Base-by-base conservation (phyloP, 2,888 invertebrate genomes). In the Tethea ocularis region DNA sequence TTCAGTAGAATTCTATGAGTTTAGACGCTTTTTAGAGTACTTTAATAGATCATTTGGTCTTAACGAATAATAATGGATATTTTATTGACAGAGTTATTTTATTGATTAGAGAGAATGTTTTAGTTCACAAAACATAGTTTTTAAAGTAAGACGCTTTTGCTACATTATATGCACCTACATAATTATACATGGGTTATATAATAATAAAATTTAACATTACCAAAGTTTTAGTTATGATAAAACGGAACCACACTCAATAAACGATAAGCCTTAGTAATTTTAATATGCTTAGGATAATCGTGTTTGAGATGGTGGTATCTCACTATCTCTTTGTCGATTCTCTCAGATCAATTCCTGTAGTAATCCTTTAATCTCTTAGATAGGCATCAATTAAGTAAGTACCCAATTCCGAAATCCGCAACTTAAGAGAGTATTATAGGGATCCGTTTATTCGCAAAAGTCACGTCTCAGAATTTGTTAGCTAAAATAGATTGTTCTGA, bases 391-490 rank as follows among this genome's bases (percentile, higher is more conserved):
- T 57, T 63, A 59, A 57, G 63, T 63, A 59, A 57, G 63, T 53
- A 51, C 51, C 41, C 51, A 63, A 57, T 58, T 56, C 56, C 63
- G 41, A 62, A 75, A 77, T 69, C 76, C 68, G 61, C 65, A 73
- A 75, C 74, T 78, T 77, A 78, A 75, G 72, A 68, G 69, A 63
- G 76, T 61, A 77, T 82, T 82, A 82, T 73, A 71, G 62, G 62
- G 69, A 79, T 80, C 77, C 74, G 76, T 73, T 76, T 74, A 77
- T 78, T 77, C 75, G 71, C 74, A 71, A 62, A 71, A 78, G 59
- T 61, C 57, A 61, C 61, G 62, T 56, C 57, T 51, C 56, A 38
- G 59, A 62, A 68, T 64, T 60, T 63, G 63, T 61, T 54, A 55
- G 58, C 58, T 53, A 59, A 53, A 57, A 58, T 61, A 59, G 60